These are phyloP conservation scores for Microcebus griseorufus DNA, from an alignment of 2,113 vertebrate genomes.

Conservation along the genomic window DNA sequence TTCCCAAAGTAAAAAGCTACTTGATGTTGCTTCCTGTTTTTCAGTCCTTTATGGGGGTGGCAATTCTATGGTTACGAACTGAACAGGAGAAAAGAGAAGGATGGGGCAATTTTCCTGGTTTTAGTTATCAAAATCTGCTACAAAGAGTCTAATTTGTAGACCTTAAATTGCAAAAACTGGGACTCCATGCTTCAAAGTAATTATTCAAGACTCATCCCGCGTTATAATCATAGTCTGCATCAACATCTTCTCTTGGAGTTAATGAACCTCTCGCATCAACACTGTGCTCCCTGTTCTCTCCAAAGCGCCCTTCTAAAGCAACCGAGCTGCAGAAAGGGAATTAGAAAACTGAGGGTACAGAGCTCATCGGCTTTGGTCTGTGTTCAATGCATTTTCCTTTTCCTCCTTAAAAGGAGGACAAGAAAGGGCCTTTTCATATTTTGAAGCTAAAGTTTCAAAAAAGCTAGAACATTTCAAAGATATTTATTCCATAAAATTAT, in stretches of 20 bases:
- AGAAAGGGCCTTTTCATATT: not conserved
- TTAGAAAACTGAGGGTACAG: not conserved
- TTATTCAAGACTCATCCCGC: not conserved
- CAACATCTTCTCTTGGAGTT: not conserved
- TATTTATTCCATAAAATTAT: not conserved
- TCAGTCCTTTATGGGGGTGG: constrained; percentile 52
- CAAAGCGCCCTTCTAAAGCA: not conserved
- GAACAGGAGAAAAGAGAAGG: constrained; percentile 50
- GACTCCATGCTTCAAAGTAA: not conserved
- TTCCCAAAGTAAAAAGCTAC: constrained; percentile 74
- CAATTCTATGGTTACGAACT: constrained; percentile 48
- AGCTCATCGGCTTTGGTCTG: not conserved
- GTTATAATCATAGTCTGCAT: not conserved
- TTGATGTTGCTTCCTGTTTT: constrained; percentile 77
- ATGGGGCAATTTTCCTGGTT: constrained; percentile 30
- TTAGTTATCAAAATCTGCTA: constrained; percentile 28
- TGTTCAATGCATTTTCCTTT: not conserved
- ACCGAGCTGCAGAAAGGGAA: not conserved
- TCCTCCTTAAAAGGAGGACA: not conserved
- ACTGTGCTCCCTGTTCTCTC: not conserved
- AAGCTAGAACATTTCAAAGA: not conserved
- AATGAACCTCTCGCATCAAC: not conserved
- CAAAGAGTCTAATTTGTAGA: constrained; percentile 20
- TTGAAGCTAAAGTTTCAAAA: constrained; percentile 32
- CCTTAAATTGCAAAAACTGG: not conserved